phyloP scores from a whole-genome alignment of 2,113 vertebrate species.

The Cryptotis parvus region DNA sequence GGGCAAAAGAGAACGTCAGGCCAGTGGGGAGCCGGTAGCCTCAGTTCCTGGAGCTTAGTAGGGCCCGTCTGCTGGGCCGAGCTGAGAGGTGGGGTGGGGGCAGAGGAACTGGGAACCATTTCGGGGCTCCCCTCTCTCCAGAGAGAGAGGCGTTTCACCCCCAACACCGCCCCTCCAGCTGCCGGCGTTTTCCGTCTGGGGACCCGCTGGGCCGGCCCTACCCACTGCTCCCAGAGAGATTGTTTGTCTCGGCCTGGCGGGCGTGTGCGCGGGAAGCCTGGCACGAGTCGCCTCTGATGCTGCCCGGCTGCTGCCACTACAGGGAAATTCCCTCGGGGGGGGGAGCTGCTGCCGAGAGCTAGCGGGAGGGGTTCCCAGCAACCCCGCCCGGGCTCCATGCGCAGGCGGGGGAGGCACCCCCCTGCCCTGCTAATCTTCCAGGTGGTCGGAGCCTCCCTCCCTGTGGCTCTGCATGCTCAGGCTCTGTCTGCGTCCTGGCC shows the following conservation, averaged over 20 bases:
- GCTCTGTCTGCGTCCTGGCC: accelerated
- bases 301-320: neutral
- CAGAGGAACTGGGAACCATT: neutral
- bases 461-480: accelerated
- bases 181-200: constrained; percentile 66
- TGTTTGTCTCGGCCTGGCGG: constrained; percentile 51
- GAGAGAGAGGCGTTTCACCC: constrained; percentile 48
- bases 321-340: neutral
- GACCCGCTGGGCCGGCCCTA: constrained; percentile 37
- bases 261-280: neutral
- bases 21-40: too few relatives aligned
- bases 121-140: constrained; percentile 35
- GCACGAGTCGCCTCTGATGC: neutral
- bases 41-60: too few relatives aligned
- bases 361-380: too few relatives aligned
- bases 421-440: neutral
- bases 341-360: too few relatives aligned
- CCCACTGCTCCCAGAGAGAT: too few relatives aligned
- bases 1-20: too few relatives aligned
- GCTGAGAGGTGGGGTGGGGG: too few relatives aligned
- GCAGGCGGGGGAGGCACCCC: accelerated
- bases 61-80: too few relatives aligned
- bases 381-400: neutral
- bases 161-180: constrained; percentile 57
- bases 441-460: neutral